Base-by-base conservation (phyloP, 2,113 vertebrate species). In the Haliaeetus leucogaster region DNA sequence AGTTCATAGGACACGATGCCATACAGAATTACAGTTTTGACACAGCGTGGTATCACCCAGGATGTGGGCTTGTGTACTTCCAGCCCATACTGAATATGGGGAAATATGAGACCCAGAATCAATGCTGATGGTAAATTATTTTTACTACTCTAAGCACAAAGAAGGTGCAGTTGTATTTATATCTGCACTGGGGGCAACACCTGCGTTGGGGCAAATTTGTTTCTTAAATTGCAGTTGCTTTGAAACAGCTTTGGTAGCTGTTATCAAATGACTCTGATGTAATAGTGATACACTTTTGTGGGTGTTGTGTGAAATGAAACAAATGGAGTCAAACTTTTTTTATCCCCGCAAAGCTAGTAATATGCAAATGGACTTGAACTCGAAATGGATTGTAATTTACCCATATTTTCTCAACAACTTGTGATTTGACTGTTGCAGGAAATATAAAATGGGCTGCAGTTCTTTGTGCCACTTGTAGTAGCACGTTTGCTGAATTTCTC, bases 11-110 rank as follows among this genome's bases (percentile, higher is more conserved):
- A 55, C 11, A 0, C 2, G 16, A 7, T 52, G n/a, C 56, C 10
- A 3, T 36, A 9, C 4, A 16, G 52, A 87, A 10, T 7, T 63
- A 30, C 34, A 47, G 56, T 23, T 83, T 38, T 76, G 18, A 43
- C 13, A 7, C 6, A 6, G 10, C 2, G 0, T 8, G 6, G 65
- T 32, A 10, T 87, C 59, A 26, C 26, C 65, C 13, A 56, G n/a
- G 3, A 2, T 26, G 36, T 65, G 34, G 26, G 16, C 34, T 74
- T 0, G 0, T 7, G 2, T 63, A 4, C 9, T 59, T 67, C 19
- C 43, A 32, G 43, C 12, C 13, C 6, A 2, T 36, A 10, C 34
- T 63, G 40, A 63, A 11, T 27, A 4, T 4, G 5, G 20, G 50
- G 20, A 26, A 16, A 47, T 48, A 21, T 14, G 52, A 38, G 26